Base-by-base conservation (phyloP, 2,888 invertebrate species). In the Phytoseiulus persimilis region DNA sequence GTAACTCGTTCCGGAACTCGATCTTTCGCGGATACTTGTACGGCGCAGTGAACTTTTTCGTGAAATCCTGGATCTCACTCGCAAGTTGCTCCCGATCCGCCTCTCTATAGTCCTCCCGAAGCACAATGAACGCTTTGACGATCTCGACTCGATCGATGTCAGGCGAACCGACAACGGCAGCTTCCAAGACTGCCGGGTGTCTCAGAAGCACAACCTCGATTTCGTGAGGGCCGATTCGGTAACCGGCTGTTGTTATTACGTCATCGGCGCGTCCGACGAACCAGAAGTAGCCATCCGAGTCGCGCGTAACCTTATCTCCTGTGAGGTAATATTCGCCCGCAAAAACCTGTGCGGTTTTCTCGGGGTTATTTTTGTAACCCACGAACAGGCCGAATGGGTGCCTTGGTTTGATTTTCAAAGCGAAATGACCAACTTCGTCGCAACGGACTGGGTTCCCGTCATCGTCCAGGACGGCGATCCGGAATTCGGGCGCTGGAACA, bases 11-110 rank as follows among this genome's bases (percentile, higher is more conserved):
- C 5, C 93, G 92, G 92, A 93, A 93, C 91, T 93, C 93, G 91
- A 93, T 92, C 93, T 93, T 92, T 90, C 93, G 91, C 6, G 94
- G 94, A 91, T 93, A 93, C 91, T 94, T 94, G 91, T 93, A 93
- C 6, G 93, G 93, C 0, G 93, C 93, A 31, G 93, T 93, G 9
- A 91, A 91, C 9, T 89, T 90, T 90, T 93, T 93, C 2, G 93
- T 92, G 91, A 93, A 92, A 6, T 93, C 91, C 91, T 94, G 93
- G 46, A 94, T 91, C 89, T 93, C 93, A 90, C 91, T 91, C 0
- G 90, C 91, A 83, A 93, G 91, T 28, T 90, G 45, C 2, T 91
- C 91, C 83, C 92, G 90, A 83, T 92, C 91, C 6, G 90, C 90
- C 14, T 90, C 90, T 90, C 91, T 91, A 90, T 92, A 93, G 0